These are phyloP conservation scores for Thereva nobilitata DNA, from an alignment of 2,888 invertebrate species.

Conservation along the genomic window DNA sequence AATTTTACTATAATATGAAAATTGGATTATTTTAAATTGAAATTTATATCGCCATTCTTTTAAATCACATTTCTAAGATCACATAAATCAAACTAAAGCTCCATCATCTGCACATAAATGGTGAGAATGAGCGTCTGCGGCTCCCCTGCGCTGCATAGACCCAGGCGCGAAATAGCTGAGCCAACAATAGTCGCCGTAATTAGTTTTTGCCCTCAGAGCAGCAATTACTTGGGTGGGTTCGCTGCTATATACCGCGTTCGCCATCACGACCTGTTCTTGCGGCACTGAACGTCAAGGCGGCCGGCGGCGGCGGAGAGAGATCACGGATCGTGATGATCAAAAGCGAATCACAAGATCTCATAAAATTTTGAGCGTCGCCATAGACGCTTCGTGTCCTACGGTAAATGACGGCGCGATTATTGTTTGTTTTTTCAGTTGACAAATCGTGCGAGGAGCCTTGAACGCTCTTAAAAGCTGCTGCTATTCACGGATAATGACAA, in stretches of 20 bases:
- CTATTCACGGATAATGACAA: not conserved
- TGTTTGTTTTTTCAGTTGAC: slow-evolving; percentile 39
- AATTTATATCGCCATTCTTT: too few relatives aligned
- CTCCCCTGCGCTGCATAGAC: too few relatives aligned
- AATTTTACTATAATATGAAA: too few relatives aligned
- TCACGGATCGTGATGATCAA: slow-evolving; percentile 13
- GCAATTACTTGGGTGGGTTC: slow-evolving; percentile 34
- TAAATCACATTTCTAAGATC: too few relatives aligned
- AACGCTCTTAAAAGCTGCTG: slow-evolving; percentile 4
- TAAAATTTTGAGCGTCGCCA: not conserved
- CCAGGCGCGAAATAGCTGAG: not conserved
- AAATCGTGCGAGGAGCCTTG: slow-evolving; percentile 39
- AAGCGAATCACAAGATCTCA: slow-evolving; percentile 3
- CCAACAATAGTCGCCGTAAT: slow-evolving; percentile 11
- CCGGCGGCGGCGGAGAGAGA: slow-evolving; percentile 1
- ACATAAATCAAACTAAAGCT: too few relatives aligned
- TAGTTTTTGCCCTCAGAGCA: slow-evolving; percentile 31
- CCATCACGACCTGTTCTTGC: slow-evolving; percentile 23
- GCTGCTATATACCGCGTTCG: slow-evolving; percentile 18
- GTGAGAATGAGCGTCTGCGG: too few relatives aligned
- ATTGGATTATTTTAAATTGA: too few relatives aligned
- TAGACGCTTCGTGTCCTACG: too few relatives aligned
- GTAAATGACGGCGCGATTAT: slow-evolving; percentile 27
- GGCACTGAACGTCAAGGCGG: too few relatives aligned
- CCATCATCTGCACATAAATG: too few relatives aligned